phyloP scores from a whole-genome alignment of 2,888 invertebrate genomes.

The Elmis aenea region DNA sequence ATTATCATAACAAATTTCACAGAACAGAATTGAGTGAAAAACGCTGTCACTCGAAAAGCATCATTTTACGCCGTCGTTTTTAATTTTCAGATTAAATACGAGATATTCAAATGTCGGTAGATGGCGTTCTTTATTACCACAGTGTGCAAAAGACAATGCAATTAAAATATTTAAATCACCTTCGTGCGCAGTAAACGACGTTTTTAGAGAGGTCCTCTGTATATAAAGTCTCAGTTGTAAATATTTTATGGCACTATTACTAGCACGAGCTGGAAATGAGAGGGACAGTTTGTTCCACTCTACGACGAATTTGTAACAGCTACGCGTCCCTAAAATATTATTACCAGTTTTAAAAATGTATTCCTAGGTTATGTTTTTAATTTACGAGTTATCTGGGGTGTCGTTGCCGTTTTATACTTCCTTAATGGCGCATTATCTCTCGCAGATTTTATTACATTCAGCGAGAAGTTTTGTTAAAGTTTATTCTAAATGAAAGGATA shows the following conservation, averaged over 20 bases:
- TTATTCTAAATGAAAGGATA: too few relatives aligned
- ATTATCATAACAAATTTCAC: too few relatives aligned
- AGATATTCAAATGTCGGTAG: too few relatives aligned
- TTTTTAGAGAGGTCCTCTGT: conserved; percentile 23
- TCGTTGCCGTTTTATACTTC: neutral
- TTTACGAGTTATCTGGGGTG: conserved; percentile 14
- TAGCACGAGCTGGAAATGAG: conserved; percentile 16
- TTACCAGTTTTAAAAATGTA: conserved; percentile 15
- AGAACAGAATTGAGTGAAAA: too few relatives aligned
- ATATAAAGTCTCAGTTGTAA: conserved; percentile 28
- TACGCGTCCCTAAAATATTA: conserved; percentile 18
- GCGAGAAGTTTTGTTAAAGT: too few relatives aligned
- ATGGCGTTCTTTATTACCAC: conserved; percentile 13
- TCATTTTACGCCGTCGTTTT: too few relatives aligned
- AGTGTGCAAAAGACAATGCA: conserved; percentile 25
- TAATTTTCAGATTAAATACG: too few relatives aligned
- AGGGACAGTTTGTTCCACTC: conserved; percentile 24
- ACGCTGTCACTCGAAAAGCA: too few relatives aligned
- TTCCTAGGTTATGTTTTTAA: conserved; percentile 18
- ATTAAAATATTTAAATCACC: conserved; percentile 40
- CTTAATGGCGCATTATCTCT: neutral
- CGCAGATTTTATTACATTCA: too few relatives aligned
- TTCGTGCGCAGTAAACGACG: conserved; percentile 24
- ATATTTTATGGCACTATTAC: conserved; percentile 30
- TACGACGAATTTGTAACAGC: conserved; percentile 22